phyloP scores from a whole-genome alignment of 1,140 invertebrate species.

The Zophobas morio region DNA sequence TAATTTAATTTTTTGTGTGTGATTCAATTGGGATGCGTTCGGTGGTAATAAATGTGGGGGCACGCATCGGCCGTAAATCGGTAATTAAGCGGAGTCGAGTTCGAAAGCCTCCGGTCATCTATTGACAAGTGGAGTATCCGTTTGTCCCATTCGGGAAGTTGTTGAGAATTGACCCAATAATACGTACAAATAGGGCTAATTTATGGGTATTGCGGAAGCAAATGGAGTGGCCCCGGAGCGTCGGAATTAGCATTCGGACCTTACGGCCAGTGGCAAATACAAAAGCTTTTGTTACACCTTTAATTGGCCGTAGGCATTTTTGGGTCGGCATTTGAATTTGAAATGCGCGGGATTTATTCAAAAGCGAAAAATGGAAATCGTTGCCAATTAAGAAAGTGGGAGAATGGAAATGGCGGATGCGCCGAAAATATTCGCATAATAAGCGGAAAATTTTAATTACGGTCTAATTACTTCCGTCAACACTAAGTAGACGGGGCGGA shows the following conservation, averaged over 20 bases:
- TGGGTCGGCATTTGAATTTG: constrained; percentile 35
- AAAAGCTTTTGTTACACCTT: constrained; percentile 36
- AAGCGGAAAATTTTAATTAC: constrained; percentile 36
- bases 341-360: constrained; percentile 30
- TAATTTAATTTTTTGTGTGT: too few species aligned
- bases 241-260: constrained; percentile 26
- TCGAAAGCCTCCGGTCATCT: constrained; percentile 17
- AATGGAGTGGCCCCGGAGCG: constrained; percentile 35
- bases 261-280: constrained; percentile 32
- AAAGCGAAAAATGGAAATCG: constrained; percentile 35
- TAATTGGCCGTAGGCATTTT: constrained; percentile 33
- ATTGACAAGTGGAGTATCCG: constrained; percentile 30
- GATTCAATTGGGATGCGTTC: too few species aligned
- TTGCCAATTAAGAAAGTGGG: neutral
- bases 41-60: neutral
- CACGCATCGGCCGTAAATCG: constrained; percentile 4
- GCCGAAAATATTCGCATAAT: constrained; percentile 34
- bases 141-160: constrained; percentile 35
- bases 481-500: constrained; percentile 13
- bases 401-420: constrained; percentile 15
- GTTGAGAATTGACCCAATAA: constrained; percentile 41
- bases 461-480: constrained; percentile 28
- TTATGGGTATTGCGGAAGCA: constrained; percentile 39
- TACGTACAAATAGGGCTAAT: constrained; percentile 41
- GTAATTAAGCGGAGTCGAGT: constrained; percentile 18